These are phyloP conservation scores for Chamaedrilus cognettii DNA, from an alignment of 2,888 invertebrate genomes.

Conservation along the genomic window DNA sequence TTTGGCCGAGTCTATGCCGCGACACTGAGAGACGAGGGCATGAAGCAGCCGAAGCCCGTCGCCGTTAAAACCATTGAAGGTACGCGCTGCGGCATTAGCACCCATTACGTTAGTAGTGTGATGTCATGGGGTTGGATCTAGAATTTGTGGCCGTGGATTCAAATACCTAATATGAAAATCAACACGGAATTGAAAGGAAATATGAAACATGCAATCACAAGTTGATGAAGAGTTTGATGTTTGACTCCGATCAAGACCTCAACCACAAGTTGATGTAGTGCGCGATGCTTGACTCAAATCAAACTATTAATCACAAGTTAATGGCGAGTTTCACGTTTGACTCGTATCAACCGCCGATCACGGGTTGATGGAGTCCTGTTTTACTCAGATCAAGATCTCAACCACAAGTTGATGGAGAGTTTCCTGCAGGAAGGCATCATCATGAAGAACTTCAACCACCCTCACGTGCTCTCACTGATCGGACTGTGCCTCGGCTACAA, in stretches of 20 bases:
- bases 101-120: too few species aligned
- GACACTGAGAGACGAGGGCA: slow-evolving; percentile 44
- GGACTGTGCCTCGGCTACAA: slow-evolving; percentile 61
- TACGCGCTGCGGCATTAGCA: too few species aligned
- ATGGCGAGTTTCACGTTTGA: too few species aligned
- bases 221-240: too few species aligned
- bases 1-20: slow-evolving; percentile 57
- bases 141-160: too few species aligned
- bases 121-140: too few species aligned
- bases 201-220: not conserved
- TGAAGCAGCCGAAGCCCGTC: slow-evolving; percentile 48
- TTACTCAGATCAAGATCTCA: slow-evolving; percentile 44
- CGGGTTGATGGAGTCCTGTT: too few species aligned
- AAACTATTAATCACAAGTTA: too few species aligned
- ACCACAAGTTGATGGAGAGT: slow-evolving; percentile 42
- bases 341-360: not conserved
- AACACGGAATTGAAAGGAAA: too few species aligned
- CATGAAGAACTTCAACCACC: slow-evolving; percentile 64
- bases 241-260: slow-evolving; percentile 42
- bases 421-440: slow-evolving; percentile 63
- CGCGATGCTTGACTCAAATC: slow-evolving; percentile 63
- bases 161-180: too few species aligned
- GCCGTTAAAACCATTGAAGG: slow-evolving; percentile 58
- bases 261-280: slow-evolving; percentile 44
- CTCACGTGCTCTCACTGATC: slow-evolving; percentile 61